Evolutionary conservation across 2,797 vertebrate genomes (phyloP).

Genomic region (Falco rusticolus): DNA sequence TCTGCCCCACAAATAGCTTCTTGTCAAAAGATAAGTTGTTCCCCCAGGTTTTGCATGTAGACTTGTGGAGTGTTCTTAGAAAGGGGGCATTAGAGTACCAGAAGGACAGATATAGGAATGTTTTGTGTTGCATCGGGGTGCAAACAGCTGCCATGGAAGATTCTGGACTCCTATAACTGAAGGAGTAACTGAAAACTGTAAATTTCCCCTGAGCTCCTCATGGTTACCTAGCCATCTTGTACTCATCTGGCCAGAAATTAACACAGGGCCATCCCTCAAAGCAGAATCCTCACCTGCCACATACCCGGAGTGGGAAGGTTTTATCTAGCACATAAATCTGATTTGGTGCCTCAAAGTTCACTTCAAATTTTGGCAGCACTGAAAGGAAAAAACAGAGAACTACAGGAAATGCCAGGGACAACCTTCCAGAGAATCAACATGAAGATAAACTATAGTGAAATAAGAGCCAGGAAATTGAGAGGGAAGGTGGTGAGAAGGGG

Average conservation of each 20-base stretch:
- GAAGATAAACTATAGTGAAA: background rate
- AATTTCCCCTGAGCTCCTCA: background rate
- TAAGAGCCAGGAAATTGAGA: background rate
- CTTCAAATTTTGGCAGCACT: slow-evolving; percentile 85
- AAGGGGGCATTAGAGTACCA: background rate
- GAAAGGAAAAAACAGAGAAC: slow-evolving; percentile 17
- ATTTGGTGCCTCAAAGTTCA: slow-evolving; percentile 73
- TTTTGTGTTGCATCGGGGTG: background rate
- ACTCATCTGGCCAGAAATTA: background rate
- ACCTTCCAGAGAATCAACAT: background rate
- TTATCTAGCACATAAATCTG: slow-evolving; percentile 75
- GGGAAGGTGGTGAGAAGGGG: background rate
- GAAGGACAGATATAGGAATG: background rate
- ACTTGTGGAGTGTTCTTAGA: background rate
- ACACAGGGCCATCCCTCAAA: background rate
- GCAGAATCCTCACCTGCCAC: slow-evolving; percentile 82
- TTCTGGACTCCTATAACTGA: background rate
- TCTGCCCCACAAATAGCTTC: background rate
- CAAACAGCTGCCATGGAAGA: background rate
- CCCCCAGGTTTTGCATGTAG: background rate
- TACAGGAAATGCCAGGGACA: background rate
- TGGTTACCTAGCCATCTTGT: background rate
- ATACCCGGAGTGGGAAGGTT: slow-evolving; percentile 70
- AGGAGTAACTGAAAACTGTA: background rate
- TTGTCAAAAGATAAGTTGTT: background rate